A percentile compares a stretch with the other conserved stretches of the same genome.
Evolutionary conservation across 1,140 invertebrate genomes (phyloP).

Genomic region (Potamilus streckersoni): DNA sequence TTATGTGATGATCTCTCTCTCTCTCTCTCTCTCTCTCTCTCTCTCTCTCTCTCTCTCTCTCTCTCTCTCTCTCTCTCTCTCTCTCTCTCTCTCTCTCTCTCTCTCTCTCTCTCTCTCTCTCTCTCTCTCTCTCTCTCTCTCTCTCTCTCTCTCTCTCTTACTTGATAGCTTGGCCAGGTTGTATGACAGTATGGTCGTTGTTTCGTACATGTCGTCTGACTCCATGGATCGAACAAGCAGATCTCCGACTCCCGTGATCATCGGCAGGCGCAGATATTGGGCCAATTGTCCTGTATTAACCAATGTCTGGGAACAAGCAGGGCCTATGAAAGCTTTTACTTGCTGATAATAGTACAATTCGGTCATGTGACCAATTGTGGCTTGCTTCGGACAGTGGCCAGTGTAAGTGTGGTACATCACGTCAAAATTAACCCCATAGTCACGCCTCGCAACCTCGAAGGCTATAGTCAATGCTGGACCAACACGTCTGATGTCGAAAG

Average conservation of each 20-base stretch:
- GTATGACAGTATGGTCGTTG: slow-evolving; percentile 19
- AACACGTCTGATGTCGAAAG: slow-evolving; percentile 12
- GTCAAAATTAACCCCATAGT: slow-evolving; percentile 11
- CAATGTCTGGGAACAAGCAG: slow-evolving; percentile 16
- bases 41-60: too few relatives aligned
- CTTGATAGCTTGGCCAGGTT: slow-evolving; percentile 21
- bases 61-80: too few relatives aligned
- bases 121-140: too few relatives aligned
- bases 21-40: too few relatives aligned
- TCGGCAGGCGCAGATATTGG: slow-evolving; percentile 13
- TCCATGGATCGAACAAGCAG: slow-evolving; percentile 2
- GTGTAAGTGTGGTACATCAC: slow-evolving; percentile 1
- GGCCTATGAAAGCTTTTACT: slow-evolving; percentile 24
- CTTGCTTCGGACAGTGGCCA: not conserved
- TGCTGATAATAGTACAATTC: slow-evolving; percentile 15
- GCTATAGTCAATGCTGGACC: slow-evolving; percentile 17
- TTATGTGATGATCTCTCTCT: too few relatives aligned
- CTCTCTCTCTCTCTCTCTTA: not conserved
- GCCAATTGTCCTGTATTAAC: slow-evolving; percentile 6
- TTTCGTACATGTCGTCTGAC: slow-evolving; percentile 26
- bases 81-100: too few relatives aligned
- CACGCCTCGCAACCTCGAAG: slow-evolving; percentile 2
- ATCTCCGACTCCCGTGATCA: slow-evolving; percentile 26
- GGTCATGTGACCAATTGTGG: slow-evolving; percentile 3
- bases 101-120: too few relatives aligned